Conservation (phyloP, 2,797 vertebrate genomes). For the Diplodus puntazzo region DNA sequence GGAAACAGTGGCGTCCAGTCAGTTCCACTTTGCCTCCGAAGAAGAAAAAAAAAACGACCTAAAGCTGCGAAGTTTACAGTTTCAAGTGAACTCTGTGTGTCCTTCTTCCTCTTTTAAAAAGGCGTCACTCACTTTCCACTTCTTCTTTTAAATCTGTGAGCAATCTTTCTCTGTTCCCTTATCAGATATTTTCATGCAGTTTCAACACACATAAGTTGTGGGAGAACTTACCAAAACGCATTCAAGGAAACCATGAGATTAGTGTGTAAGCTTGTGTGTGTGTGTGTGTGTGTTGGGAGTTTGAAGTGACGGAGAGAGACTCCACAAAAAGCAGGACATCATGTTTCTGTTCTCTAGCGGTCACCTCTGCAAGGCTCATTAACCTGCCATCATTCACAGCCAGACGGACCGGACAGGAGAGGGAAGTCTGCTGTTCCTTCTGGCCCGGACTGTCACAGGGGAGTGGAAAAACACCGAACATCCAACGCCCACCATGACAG, state of each 20-base stretch:
- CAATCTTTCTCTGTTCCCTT: neutral
- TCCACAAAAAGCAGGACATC: conserved; percentile 35
- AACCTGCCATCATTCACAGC: conserved; percentile 54
- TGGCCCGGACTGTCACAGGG: conserved; percentile 21
- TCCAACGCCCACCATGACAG: neutral
- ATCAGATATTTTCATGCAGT: neutral
- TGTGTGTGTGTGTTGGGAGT: conserved; percentile 23
- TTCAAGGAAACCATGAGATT: neutral
- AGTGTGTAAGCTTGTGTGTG: neutral
- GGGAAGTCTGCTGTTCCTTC: conserved; percentile 25
- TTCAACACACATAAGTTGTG: neutral
- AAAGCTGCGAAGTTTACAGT: conserved; percentile 29
- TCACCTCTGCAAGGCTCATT: conserved; percentile 61
- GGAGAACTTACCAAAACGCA: neutral
- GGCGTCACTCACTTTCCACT: conserved; percentile 2
- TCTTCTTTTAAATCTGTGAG: neutral
- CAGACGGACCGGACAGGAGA: conserved; percentile 20
- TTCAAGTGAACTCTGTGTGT: neutral
- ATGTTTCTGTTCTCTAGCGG: conserved; percentile 43
- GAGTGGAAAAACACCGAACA: conserved; percentile 37
- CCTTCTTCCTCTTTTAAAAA: conserved; percentile 1
- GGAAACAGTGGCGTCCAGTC: conserved; percentile 39
- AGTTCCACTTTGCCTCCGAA: conserved; percentile 22
- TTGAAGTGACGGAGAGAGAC: conserved; percentile 18
- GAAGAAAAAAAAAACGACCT: neutral